These are phyloP conservation scores for Dicentrarchus labrax DNA, from an alignment of 2,113 vertebrate species.

Conservation along the genomic window DNA sequence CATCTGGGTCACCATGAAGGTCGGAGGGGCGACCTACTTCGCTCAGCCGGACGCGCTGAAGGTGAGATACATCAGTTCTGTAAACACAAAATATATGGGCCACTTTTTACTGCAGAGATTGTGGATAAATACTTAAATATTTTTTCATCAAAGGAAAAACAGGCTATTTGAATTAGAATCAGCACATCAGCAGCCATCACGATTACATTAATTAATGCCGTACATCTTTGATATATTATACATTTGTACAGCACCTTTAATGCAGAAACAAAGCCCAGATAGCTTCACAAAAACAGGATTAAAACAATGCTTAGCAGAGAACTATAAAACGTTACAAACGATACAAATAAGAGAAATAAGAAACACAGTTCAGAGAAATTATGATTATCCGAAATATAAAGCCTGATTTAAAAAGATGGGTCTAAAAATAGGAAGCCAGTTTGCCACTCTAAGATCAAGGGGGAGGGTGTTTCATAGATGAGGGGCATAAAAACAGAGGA, in stretches of 20 bases:
- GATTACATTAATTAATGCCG: no score
- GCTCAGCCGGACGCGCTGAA: constrained; percentile 93
- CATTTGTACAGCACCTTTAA: neutral
- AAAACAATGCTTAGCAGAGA: neutral
- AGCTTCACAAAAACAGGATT: neutral
- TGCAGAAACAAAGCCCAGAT: neutral
- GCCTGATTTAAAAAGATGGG: neutral
- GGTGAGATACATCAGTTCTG: constrained; percentile 80
- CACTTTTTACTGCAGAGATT: neutral
- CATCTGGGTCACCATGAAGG: constrained; percentile 89
- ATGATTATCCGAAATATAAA: neutral
- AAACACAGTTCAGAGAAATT: no score
- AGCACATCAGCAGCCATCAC: no score
- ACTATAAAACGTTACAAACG: no score
- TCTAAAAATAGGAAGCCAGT: neutral
- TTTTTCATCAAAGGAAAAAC: no score
- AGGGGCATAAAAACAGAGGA: neutral
- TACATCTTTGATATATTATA: neutral
- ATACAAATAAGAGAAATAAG: neutral
- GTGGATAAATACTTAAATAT: neutral
- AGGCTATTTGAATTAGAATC: no score
- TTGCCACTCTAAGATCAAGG: neutral
- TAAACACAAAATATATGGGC: neutral
- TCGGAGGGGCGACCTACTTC: constrained; percentile 87
- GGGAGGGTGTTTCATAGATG: neutral